phyloP scores from a whole-genome alignment of 1,140 invertebrate species.

The Trypoxylus dichotomus region DNA sequence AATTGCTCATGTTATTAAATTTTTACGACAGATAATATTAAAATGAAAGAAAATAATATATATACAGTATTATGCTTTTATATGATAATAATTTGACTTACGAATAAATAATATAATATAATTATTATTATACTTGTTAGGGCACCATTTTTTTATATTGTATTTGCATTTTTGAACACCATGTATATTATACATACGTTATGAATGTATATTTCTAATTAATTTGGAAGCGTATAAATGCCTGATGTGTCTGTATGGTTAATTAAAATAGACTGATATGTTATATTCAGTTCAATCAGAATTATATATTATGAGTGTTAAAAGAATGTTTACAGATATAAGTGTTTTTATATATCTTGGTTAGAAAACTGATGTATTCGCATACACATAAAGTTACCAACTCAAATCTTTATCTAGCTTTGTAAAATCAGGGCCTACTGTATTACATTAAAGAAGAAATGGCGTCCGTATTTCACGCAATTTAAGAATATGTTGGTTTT shows the following conservation, averaged over 20 bases:
- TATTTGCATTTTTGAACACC: not conserved
- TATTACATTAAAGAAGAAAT: too few species aligned
- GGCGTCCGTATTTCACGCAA: too few species aligned
- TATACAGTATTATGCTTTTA: not conserved
- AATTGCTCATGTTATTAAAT: not conserved
- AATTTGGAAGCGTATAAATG: too few species aligned
- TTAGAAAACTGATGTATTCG: too few species aligned
- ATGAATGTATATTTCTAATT: not conserved
- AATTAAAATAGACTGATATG: not conserved
- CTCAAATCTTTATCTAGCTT: too few species aligned
- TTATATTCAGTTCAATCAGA: not conserved
- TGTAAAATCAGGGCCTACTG: too few species aligned
- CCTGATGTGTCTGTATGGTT: not conserved
- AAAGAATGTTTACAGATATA: not conserved
- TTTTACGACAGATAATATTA: not conserved
- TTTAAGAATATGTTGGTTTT: too few species aligned
- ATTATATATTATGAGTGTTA: not conserved
- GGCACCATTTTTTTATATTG: not conserved
- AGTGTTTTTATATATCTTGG: too few species aligned
- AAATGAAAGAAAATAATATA: not conserved
- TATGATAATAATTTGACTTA: not conserved
- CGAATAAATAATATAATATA: not conserved
- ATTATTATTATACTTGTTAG: not conserved
- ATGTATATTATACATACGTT: not conserved
- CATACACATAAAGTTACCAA: too few species aligned